Base-by-base conservation (phyloP, 2,113 vertebrate genomes). In the Prionailurus bengalensis region DNA sequence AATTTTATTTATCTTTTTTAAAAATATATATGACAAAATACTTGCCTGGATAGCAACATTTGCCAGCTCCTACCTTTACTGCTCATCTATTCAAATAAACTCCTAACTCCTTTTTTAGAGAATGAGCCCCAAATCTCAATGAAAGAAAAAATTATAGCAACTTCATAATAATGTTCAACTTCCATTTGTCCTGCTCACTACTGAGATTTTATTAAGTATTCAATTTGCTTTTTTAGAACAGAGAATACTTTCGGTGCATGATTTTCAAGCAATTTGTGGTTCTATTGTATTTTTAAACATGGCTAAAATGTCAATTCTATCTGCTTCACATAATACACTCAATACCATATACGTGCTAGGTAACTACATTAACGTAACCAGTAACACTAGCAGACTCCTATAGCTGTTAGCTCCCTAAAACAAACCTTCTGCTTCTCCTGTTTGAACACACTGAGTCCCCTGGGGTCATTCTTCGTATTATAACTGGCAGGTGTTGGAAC, bases 401-500 rank as follows among this genome's bases (percentile, higher is more conserved):
- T 53, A 39, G 83, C 93, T 98, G 68, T 96, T 92, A 94, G 51
- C 95, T 98, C 97, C 95, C 98, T 97, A 79, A 94, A 96, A 98
- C 98, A 98, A 98, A 99, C 94, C 98, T 98, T 92, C 95, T 97
- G 95, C 95, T 96, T 98, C 96, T 98, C 96, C 94, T 97, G 89
- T 97, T 92, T 98, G 95, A 97, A 97, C 95, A 98, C 97, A 98
- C 23, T 98, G 97, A 97, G 94, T 94, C 94, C 98, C 98, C 97
- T 98, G 93, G 84, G 89, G 27, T 98, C 98, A 95, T 53, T 97
- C 97, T 98, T 98, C 97, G 65, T 93, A 79, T 95, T 98, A 95
- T 33, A 86, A 98, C 73, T 97, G 98, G 97, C 45, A 96, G 96
- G 53, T 89, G 97, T 71, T 76, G 96, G 95, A 91, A 95, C 97